Evolutionary conservation across 2,888 invertebrate genomes (phyloP).

Genomic region (Hyalella azteca): DNA sequence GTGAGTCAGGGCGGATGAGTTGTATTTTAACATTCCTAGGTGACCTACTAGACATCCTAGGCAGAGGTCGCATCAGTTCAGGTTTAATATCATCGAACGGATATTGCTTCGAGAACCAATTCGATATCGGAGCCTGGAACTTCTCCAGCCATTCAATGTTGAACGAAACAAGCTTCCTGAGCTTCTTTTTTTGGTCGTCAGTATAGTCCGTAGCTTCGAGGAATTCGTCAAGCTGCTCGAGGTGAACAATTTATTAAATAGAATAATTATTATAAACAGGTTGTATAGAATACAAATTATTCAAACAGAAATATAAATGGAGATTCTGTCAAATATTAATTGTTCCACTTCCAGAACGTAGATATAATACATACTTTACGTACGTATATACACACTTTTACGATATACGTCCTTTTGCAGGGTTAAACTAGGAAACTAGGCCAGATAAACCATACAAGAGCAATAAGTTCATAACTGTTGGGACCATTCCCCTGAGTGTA

Average conservation of each 20-base stretch:
- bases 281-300: too few species aligned
- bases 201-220: neutral
- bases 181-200: neutral
- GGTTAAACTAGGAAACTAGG: too few species aligned
- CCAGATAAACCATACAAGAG: too few species aligned
- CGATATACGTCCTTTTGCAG: too few species aligned
- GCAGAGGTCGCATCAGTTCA: neutral
- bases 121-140: neutral
- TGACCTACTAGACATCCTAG: slow-evolving; percentile 6
- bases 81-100: slow-evolving; percentile 19
- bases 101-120: slow-evolving; percentile 11
- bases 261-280: too few species aligned
- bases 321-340: too few species aligned
- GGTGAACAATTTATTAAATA: neutral
- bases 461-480: too few species aligned
- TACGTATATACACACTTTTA: too few species aligned
- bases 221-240: neutral
- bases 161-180: neutral
- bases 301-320: too few species aligned
- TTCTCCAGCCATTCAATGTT: slow-evolving; percentile 16
- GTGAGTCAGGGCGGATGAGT: slow-evolving; percentile 4
- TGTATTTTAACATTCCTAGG: neutral
- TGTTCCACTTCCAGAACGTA: too few species aligned
- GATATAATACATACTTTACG: too few species aligned
- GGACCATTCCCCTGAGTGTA: too few species aligned